phyloP scores from a whole-genome alignment of 1,140 invertebrate species.

The Drosophila rufa region DNA sequence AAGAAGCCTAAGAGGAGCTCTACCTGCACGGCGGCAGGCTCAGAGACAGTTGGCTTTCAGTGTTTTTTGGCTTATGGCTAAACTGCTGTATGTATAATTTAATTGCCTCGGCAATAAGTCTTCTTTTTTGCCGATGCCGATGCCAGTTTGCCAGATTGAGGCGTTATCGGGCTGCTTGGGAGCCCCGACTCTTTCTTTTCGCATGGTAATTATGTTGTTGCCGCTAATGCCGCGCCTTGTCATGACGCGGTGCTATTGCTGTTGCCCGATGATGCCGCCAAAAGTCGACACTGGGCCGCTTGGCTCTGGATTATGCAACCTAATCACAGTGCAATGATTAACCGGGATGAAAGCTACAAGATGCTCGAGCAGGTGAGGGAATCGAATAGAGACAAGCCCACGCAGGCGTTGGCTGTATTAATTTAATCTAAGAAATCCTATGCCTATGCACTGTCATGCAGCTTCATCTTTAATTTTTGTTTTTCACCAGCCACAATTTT shows the following conservation, averaged over 20 bases:
- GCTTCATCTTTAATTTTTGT: slow-evolving; percentile 27
- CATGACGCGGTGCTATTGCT: slow-evolving; percentile 42
- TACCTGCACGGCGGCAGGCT: background rate
- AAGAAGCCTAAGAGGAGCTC: slow-evolving; percentile 3
- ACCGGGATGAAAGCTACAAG: slow-evolving; percentile 31
- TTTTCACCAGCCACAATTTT: slow-evolving; percentile 51
- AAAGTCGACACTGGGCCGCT: slow-evolving; percentile 32
- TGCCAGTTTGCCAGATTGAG: slow-evolving; percentile 68
- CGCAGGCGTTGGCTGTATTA: slow-evolving; percentile 7
- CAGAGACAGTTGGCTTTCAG: background rate
- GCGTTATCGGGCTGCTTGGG: slow-evolving; percentile 36
- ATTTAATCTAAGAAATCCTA: slow-evolving; percentile 20
- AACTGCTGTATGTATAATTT: slow-evolving; percentile 77
- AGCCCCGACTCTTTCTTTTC: slow-evolving; percentile 58
- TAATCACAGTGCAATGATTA: slow-evolving; percentile 36
- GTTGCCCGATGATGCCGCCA: slow-evolving; percentile 35
- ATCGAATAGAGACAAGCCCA: slow-evolving; percentile 20
- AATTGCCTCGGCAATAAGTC: slow-evolving; percentile 72
- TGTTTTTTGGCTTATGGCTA: slow-evolving; percentile 31
- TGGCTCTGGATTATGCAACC: slow-evolving; percentile 59
- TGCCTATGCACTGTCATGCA: slow-evolving; percentile 34
- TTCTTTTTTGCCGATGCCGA: slow-evolving; percentile 58
- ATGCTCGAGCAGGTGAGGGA: slow-evolving; percentile 28
- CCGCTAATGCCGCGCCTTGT: slow-evolving; percentile 71
- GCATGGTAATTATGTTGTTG: slow-evolving; percentile 77